Evolutionary conservation across 2,888 invertebrate genomes (phyloP).

Genomic region (Metalampra italica): DNA sequence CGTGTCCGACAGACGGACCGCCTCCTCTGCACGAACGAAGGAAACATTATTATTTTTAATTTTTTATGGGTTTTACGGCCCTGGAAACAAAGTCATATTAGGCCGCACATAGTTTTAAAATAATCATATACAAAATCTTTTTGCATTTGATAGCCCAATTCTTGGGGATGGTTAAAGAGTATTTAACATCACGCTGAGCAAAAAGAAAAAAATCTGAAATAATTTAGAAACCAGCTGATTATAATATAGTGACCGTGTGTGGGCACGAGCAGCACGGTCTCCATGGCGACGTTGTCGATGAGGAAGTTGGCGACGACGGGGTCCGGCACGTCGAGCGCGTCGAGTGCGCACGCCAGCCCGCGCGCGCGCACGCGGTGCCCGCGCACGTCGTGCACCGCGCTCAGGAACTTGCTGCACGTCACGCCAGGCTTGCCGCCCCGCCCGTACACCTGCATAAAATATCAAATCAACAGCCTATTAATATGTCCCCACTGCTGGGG

Average conservation of each 20-base stretch:
- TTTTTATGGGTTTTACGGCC: no score
- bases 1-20: slow-evolving; percentile 83
- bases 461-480: no score
- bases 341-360: slow-evolving; percentile 77
- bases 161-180: no score
- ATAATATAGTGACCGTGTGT: no score
- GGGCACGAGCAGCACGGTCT: slow-evolving; percentile 87
- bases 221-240: no score
- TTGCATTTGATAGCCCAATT: no score
- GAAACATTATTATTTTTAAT: neutral
- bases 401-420: slow-evolving; percentile 81
- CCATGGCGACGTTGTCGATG: slow-evolving; percentile 87
- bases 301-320: slow-evolving; percentile 90
- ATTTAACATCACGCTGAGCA: no score
- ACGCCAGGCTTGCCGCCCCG: slow-evolving; percentile 74
- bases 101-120: no score
- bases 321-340: slow-evolving; percentile 85
- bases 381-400: slow-evolving; percentile 68
- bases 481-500: no score
- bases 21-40: slow-evolving; percentile 65
- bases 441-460: slow-evolving; percentile 50
- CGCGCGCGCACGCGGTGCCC: slow-evolving; percentile 56
- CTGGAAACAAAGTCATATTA: no score
- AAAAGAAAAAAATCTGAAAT: no score
- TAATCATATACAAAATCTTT: no score